Evolutionary conservation across 1,140 invertebrate genomes (phyloP).

Genomic region (Mya arenaria): DNA sequence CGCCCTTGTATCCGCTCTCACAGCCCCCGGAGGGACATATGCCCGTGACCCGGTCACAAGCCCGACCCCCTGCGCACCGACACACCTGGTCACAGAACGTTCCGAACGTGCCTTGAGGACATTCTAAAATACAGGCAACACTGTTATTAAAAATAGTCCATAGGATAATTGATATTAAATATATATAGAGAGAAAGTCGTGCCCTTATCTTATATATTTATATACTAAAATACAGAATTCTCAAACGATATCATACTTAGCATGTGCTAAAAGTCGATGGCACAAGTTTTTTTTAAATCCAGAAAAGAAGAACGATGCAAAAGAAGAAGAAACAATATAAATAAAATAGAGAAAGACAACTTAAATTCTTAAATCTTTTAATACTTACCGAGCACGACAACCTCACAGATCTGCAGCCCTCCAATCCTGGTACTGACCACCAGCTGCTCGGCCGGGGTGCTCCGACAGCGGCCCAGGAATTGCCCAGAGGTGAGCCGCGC

Average conservation of each 20-base stretch:
- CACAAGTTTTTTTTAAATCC: not conserved
- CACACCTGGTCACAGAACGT: slow-evolving; percentile 42
- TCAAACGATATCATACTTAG: not conserved
- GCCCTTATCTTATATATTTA: not conserved
- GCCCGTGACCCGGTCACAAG: slow-evolving; percentile 52
- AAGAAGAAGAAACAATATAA: too few relatives aligned
- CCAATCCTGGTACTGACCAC: not conserved
- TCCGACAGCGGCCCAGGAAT: slow-evolving; percentile 3
- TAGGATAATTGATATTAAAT: not conserved
- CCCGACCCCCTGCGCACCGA: slow-evolving; percentile 15
- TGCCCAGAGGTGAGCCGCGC: not conserved
- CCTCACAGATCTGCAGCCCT: slow-evolving; percentile 36
- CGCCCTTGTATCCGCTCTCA: slow-evolving; percentile 49
- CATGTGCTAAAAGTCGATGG: not conserved
- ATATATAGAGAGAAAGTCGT: not conserved
- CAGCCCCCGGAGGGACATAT: slow-evolving; percentile 54
- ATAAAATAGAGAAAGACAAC: too few relatives aligned
- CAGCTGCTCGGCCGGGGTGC: not conserved
- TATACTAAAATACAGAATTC: not conserved
- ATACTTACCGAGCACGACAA: slow-evolving; percentile 33
- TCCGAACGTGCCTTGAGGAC: slow-evolving; percentile 30
- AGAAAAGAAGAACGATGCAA: too few relatives aligned
- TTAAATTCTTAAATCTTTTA: too few relatives aligned
- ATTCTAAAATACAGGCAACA: slow-evolving; percentile 13
- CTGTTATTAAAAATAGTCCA: not conserved